Evolutionary conservation across 2,888 invertebrate species (phyloP), one percentile per base, ranked within the genome.

Genomic region (Euzetes globulus): DNA sequence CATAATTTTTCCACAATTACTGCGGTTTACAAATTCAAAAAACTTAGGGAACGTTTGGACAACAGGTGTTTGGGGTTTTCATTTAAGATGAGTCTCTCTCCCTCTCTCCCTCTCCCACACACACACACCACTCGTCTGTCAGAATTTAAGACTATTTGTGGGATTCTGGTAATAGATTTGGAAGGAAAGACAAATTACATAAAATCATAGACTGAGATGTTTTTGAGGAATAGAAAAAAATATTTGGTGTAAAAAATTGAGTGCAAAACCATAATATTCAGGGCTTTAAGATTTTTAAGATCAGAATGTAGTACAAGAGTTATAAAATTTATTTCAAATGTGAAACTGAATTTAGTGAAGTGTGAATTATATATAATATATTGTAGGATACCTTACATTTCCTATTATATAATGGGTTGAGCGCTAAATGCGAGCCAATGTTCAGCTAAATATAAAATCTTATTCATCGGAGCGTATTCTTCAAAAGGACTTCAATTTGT

Each of bases 341-440:
- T 68, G 68, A 37, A 60, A 68, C 68, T 68, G 68, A 68, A 68
- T 68, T 68, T 19, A 68, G 68, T 68, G 68, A 68, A 68, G 41
- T 68, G 68, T 68, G 68, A 68, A 41, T 68, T 68, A 68, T 68
- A 68, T 68, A 68, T 68, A 37, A 68, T 68, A 68, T 68, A 68
- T 68, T 41, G 41, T 68, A 55, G 11, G 33, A 33, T 63, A 63
- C 63, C 63, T 63, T 25, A 63, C 33, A 63, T 63, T 63, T 33
- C 63, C 63, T 63, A 33, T 63, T 37, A 63, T 63, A 63, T 63
- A 63, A 63, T 63, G 63, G 63, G 63, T 29, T 63, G 27, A n/a
- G 33, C 19, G 33, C 37, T 63, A 63, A 63, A 63, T 63, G 63
- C n/a, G 41, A 63, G 25, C 63, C 29, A 63, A 63, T 63, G 63